Percentiles rank a stretch among this genome's conserved stretches.
phyloP scores from a whole-genome alignment of 2,888 invertebrate genomes.

The Stenurella melanura region DNA sequence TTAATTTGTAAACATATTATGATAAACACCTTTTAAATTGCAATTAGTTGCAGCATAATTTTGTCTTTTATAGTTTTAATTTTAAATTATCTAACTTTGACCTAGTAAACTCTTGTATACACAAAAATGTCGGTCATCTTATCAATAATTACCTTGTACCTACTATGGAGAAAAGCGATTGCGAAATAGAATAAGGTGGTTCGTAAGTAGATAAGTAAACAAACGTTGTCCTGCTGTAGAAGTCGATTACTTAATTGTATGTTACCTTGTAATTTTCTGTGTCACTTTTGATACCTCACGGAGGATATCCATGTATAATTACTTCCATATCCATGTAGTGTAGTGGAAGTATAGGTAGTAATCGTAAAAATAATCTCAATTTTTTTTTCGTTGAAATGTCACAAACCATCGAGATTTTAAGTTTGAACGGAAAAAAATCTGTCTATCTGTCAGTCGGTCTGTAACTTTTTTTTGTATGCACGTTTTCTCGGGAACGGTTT shows the following conservation, averaged over 20 bases:
- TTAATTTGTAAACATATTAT: neutral
- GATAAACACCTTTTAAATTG: neutral
- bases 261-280: neutral
- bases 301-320: neutral
- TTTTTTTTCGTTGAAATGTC: too few relatives aligned
- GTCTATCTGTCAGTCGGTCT: too few relatives aligned
- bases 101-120: slow-evolving; percentile 5
- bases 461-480: too few relatives aligned
- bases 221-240: neutral
- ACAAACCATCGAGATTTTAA: too few relatives aligned
- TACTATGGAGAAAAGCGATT: neutral
- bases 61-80: neutral
- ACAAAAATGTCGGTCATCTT: slow-evolving; percentile 16
- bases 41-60: neutral
- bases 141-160: slow-evolving; percentile 21
- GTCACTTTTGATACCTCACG: neutral
- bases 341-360: too few relatives aligned
- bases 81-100: slow-evolving; percentile 8
- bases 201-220: slow-evolving; percentile 12
- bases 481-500: too few relatives aligned
- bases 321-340: too few relatives aligned
- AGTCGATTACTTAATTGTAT: neutral
- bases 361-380: too few relatives aligned
- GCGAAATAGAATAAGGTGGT: neutral
- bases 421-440: too few relatives aligned